These are phyloP conservation scores for Elephantulus edwardii DNA, from an alignment of 2,113 vertebrate species.

Conservation along the genomic window DNA sequence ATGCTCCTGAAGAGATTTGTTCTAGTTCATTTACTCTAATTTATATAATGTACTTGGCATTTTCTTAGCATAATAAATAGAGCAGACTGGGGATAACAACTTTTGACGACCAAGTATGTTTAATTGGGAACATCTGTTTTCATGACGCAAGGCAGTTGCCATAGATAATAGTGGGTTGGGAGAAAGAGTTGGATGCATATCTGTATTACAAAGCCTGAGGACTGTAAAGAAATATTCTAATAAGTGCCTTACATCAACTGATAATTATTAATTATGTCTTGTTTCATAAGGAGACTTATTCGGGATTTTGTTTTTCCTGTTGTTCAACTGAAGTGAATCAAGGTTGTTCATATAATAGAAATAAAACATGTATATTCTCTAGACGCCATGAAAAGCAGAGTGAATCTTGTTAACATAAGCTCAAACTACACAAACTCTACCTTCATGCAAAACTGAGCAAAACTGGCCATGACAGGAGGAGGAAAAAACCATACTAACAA, in stretches of 20 bases:
- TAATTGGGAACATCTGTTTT: slow-evolving; percentile 64
- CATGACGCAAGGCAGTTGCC: slow-evolving; percentile 43
- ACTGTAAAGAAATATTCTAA: slow-evolving; percentile 20
- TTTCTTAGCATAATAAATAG: slow-evolving; percentile 63
- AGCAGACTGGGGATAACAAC: slow-evolving; percentile 34
- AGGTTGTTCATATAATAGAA: not conserved
- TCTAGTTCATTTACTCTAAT: slow-evolving; percentile 58
- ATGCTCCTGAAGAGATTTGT: slow-evolving; percentile 28
- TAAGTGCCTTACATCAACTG: not conserved
- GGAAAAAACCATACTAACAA: not conserved
- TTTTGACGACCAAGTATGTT: slow-evolving; percentile 36
- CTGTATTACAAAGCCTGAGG: not conserved
- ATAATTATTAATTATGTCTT: not conserved
- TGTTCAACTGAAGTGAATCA: slow-evolving; percentile 1
- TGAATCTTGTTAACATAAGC: not conserved
- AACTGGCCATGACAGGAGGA: not conserved
- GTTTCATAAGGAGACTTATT: not conserved
- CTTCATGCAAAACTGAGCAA: not conserved
- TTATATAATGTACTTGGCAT: slow-evolving; percentile 28
- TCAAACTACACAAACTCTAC: slow-evolving; percentile 10
- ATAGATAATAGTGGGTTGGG: slow-evolving; percentile 30
- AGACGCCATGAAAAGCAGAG: not conserved
- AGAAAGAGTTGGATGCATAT: not conserved
- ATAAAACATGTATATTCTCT: not conserved
- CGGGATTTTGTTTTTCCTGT: slow-evolving; percentile 9